A percentile compares a stretch with the other conserved stretches of the same genome.
These are phyloP conservation scores for Eclectus roratus DNA, from an alignment of 2,113 vertebrate species.

Conservation along the genomic window DNA sequence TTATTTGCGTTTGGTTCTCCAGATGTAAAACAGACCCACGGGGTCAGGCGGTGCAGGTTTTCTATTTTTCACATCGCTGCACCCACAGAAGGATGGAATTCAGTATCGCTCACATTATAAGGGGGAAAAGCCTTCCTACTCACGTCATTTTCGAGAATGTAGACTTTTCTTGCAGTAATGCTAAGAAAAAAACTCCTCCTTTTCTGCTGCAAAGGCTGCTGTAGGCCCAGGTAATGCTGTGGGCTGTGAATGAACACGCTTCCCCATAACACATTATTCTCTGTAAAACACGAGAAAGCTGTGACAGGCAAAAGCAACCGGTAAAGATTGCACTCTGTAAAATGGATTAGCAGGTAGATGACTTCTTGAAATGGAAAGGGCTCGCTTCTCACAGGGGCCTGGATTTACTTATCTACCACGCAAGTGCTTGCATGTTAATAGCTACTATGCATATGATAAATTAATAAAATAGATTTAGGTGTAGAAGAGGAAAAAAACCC, in stretches of 20 bases:
- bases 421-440: conserved; percentile 21
- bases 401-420: conserved; percentile 1
- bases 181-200: not conserved
- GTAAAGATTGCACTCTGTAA: not conserved
- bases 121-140: not conserved
- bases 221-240: not conserved
- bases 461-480: conserved; percentile 8
- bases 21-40: conserved; percentile 13
- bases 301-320: not conserved
- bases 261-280: not conserved
- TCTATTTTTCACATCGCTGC: conserved; percentile 60
- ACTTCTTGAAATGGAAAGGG: conserved; percentile 20
- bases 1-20: not conserved
- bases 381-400: not conserved
- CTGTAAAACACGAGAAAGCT: not conserved
- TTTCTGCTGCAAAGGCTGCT: not conserved
- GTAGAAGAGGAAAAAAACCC: not conserved
- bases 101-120: not conserved
- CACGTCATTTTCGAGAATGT: not conserved
- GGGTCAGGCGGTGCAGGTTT: conserved; percentile 48
- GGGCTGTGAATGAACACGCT: not conserved
- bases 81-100: conserved; percentile 29
- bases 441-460: conserved; percentile 1
- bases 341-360: conserved; percentile 19
- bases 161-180: not conserved